Evolutionary conservation across 2,797 vertebrate genomes (phyloP), one percentile per base, ranked within the genome.

Genomic region (Acanthopagrus latus): DNA sequence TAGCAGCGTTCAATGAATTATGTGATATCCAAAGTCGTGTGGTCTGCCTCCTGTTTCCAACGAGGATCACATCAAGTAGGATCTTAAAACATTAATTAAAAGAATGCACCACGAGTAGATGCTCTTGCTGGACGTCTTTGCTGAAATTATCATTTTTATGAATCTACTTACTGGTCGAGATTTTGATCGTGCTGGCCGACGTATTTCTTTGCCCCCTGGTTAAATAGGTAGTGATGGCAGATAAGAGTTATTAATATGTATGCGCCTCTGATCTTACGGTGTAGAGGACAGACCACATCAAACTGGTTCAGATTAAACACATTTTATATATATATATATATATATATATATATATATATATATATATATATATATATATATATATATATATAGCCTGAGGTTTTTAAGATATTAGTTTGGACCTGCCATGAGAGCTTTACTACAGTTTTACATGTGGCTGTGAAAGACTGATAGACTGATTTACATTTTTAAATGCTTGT

Each of bases 181-280:
- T 81, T 89, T 83, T 59, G 52, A 83, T 83, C 64, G 68, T 58
- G 71, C 64, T 17, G 51, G 41, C 23, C 23, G 27, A 52, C 57
- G 65, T 74, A 70, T 74, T 56, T 70, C 74, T 83, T 82, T 84
- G 71, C 77, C 75, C 78, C 71, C n/a, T 48, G 68, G 84, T 70
- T 70, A 71, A 72, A 81, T 59, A 69, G 59, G 65, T 51, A 74
- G 54, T 48, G 55, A 83, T 76, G 75, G 58, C 68, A 83, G 72
- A 87, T 78, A 77, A 71, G 65, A 65, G 46, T 66, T 75, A 83
- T 79, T 81, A 86, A 80, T 76, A 85, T 81, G 25, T 80, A 86
- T 80, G 62, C 54, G 62, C 23, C 52, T 68, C 14, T 63, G 78
- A 84, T 81, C 44, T 71, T 48, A 14, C 20, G 41, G 27, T 68